Conservation (phyloP, 2,888 invertebrate genomes). For the Limnephilus rhombicus region DNA sequence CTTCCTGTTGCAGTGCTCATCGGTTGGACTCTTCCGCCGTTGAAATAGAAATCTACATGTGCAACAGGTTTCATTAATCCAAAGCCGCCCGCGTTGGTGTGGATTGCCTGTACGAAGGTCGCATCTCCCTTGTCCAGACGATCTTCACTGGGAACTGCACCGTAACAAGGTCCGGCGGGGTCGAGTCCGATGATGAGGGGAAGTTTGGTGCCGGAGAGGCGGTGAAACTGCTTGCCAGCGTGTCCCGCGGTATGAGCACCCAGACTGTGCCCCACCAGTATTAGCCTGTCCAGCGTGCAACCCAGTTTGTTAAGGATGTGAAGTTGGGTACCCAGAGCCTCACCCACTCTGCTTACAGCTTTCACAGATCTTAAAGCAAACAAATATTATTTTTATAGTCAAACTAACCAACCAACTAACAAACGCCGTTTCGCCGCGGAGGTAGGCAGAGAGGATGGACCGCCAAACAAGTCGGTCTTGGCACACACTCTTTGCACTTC, state of each 20-base stretch:
- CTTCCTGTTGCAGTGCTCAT: background rate
- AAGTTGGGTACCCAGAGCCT: constrained; percentile 11
- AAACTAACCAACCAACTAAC: too few relatives aligned
- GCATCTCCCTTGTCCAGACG: constrained; percentile 48
- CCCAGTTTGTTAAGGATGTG: background rate
- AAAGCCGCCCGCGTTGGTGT: constrained; percentile 57
- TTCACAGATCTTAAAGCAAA: background rate
- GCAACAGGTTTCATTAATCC: constrained; percentile 57
- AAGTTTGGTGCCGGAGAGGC: constrained; percentile 68
- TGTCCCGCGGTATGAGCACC: constrained; percentile 74
- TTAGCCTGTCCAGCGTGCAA: constrained; percentile 48
- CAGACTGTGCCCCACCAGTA: constrained; percentile 74
- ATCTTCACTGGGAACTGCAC: background rate
- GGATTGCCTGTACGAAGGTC: constrained; percentile 53
- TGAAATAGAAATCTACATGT: constrained; percentile 61
- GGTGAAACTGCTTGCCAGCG: constrained; percentile 71
- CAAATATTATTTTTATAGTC: background rate
- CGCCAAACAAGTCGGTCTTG: too few relatives aligned
- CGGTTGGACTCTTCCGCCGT: constrained; percentile 60
- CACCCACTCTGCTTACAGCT: constrained; percentile 20
- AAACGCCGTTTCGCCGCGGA: too few relatives aligned
- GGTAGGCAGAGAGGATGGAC: too few relatives aligned
- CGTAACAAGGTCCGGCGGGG: constrained; percentile 54
- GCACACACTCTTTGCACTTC: too few relatives aligned
- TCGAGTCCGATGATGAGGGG: constrained; percentile 42